phyloP scores from a whole-genome alignment of 2,113 vertebrate species.

The Dromiciops gliroides region DNA sequence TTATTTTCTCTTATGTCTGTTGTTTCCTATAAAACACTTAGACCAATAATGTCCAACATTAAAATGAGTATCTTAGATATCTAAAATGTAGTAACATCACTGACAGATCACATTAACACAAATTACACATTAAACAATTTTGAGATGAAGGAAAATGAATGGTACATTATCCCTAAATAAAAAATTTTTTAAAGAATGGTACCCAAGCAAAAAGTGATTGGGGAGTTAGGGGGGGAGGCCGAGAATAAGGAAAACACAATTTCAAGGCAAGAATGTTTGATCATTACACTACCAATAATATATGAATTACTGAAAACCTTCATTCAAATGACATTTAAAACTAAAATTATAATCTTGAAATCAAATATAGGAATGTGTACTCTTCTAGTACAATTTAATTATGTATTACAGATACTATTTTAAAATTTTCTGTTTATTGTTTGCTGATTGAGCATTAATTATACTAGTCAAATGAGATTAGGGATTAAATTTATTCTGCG shows the following conservation, averaged over 20 bases:
- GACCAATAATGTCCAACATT: not conserved
- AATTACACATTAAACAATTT: constrained; percentile 45
- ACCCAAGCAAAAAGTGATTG: constrained; percentile 14
- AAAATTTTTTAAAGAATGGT: constrained; percentile 6
- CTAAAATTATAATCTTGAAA: not conserved
- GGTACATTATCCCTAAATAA: constrained; percentile 11
- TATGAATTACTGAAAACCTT: constrained; percentile 21
- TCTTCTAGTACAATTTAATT: not conserved
- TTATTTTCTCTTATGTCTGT: constrained; percentile 80
- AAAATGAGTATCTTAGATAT: not conserved
- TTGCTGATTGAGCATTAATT: not conserved
- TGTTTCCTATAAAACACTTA: constrained; percentile 36
- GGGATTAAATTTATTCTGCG: not conserved
- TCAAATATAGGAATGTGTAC: not conserved
- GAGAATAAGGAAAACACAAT: constrained; percentile 41
- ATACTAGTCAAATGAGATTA: not conserved
- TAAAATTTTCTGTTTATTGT: not conserved
- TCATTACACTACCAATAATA: not conserved
- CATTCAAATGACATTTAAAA: not conserved
- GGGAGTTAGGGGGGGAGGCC: not conserved
- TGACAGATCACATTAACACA: constrained; percentile 29
- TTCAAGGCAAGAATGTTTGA: not conserved
- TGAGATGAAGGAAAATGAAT: constrained; percentile 22
- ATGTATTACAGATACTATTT: not conserved
- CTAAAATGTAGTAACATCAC: not conserved